Conservation (phyloP, 2,113 vertebrate species). For the Herpailurus yagouaroundi region DNA sequence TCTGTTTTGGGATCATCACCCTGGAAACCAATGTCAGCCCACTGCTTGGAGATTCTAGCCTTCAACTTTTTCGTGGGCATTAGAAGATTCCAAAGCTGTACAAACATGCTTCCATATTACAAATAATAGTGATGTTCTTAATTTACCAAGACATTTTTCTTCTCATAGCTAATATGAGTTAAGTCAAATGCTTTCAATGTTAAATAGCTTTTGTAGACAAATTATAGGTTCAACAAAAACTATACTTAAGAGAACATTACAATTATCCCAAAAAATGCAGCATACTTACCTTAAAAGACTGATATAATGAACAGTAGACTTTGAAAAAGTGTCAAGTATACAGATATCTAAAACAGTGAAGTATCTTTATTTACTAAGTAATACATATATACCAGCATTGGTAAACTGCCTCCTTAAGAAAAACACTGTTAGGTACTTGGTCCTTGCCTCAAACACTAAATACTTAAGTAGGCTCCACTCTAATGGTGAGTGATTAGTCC, state of each 20-base stretch:
- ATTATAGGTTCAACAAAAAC: slow-evolving; percentile 21
- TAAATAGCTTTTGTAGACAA: slow-evolving; percentile 7
- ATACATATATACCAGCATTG: not conserved
- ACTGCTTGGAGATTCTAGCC: slow-evolving; percentile 96
- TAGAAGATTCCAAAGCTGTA: slow-evolving; percentile 95
- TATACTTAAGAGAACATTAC: not conserved
- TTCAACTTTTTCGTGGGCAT: slow-evolving; percentile 94
- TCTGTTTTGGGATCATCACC: slow-evolving; percentile 99
- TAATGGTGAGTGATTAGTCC: not conserved
- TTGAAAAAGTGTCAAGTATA: slow-evolving; percentile 24
- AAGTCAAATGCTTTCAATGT: slow-evolving; percentile 1
- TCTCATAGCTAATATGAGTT: not conserved
- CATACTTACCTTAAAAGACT: slow-evolving; percentile 18
- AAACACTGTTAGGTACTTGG: not conserved
- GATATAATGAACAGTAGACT: not conserved
- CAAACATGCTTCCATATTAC: slow-evolving; percentile 77
- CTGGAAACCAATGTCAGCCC: slow-evolving; percentile 98
- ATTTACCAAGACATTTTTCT: slow-evolving; percentile 40
- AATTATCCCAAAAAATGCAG: slow-evolving; percentile 5
- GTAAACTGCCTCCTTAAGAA: not conserved
- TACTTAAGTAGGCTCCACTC: not conserved
- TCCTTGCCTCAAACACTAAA: not conserved
- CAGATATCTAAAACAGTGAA: not conserved
- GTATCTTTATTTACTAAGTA: not conserved
- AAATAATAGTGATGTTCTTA: slow-evolving; percentile 57